Evolutionary conservation across 2,113 vertebrate genomes (phyloP).

Genomic region (Ia io): DNA sequence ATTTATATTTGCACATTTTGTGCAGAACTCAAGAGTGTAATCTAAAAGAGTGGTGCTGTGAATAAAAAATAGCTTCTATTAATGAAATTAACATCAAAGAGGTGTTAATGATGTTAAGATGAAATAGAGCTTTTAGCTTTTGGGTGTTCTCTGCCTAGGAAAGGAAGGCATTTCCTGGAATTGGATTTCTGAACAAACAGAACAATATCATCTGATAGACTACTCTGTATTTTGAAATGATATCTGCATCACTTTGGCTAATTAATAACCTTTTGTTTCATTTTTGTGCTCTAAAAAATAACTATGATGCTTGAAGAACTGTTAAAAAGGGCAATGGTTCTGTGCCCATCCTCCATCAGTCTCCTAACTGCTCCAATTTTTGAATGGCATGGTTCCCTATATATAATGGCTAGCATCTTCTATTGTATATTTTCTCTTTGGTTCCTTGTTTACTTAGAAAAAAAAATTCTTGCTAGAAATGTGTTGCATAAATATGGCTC

Average conservation of each 20-base stretch:
- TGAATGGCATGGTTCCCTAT: background rate
- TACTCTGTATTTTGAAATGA: constrained; percentile 32
- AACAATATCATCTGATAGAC: constrained; percentile 31
- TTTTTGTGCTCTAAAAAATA: constrained; percentile 60
- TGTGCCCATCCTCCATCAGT: background rate
- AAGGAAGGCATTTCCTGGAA: constrained; percentile 36
- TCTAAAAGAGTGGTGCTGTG: background rate
- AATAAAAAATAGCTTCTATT: background rate
- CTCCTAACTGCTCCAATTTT: constrained; percentile 8
- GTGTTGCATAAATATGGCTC: background rate
- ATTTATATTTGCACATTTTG: background rate
- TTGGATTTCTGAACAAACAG: constrained; percentile 17
- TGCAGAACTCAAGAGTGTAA: background rate
- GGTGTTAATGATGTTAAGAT: background rate
- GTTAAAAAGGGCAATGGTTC: constrained; percentile 12
- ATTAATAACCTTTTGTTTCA: constrained; percentile 52
- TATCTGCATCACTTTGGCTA: constrained; percentile 53
- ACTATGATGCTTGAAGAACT: constrained; percentile 45
- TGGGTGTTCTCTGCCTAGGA: background rate
- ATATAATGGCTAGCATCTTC: background rate
- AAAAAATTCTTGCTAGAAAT: constrained; percentile 22
- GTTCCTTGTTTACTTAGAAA: background rate
- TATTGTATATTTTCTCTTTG: background rate
- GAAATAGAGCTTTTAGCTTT: background rate
- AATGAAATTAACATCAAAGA: constrained; percentile 49